These are phyloP conservation scores for Kryptolebias ocellatus DNA, from an alignment of 2,797 vertebrate species.

Conservation along the genomic window DNA sequence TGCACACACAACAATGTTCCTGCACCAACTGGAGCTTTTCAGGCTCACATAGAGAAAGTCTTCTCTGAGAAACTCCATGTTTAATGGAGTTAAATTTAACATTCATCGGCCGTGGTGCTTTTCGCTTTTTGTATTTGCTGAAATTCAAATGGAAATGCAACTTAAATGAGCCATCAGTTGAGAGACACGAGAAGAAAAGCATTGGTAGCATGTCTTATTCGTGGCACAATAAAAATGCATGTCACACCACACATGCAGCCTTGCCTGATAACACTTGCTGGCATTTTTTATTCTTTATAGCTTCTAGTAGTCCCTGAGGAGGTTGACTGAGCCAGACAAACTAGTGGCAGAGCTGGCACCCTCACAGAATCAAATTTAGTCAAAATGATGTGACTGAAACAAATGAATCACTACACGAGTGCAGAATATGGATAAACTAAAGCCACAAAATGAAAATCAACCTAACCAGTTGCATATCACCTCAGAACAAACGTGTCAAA, in stretches of 20 bases:
- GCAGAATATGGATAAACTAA: neutral
- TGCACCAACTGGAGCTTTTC: conserved; percentile 32
- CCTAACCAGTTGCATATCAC: neutral
- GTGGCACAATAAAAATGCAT: conserved; percentile 79
- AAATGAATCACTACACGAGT: neutral
- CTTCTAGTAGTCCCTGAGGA: conserved; percentile 70
- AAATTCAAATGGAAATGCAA: conserved; percentile 65
- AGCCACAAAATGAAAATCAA: neutral
- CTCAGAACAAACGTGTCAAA: neutral
- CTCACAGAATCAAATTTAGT: conserved; percentile 47
- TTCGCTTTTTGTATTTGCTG: conserved; percentile 45
- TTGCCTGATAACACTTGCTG: conserved; percentile 65
- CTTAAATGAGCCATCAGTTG: conserved; percentile 50
- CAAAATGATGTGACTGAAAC: conserved; percentile 38
- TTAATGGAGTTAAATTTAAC: conserved; percentile 60
- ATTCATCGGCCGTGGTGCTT: conserved; percentile 54
- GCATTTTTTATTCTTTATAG: conserved; percentile 78
- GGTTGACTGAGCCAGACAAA: conserved; percentile 52
- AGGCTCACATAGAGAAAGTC: conserved; percentile 18
- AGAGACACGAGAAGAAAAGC: conserved; percentile 42
- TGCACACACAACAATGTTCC: conserved; percentile 5
- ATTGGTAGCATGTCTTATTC: conserved; percentile 72
- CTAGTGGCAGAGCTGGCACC: conserved; percentile 58
- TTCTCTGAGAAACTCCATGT: conserved; percentile 44
- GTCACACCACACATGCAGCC: conserved; percentile 65